Evolutionary conservation across 2,797 vertebrate species (phyloP).

Genomic region (Psittacula echo): DNA sequence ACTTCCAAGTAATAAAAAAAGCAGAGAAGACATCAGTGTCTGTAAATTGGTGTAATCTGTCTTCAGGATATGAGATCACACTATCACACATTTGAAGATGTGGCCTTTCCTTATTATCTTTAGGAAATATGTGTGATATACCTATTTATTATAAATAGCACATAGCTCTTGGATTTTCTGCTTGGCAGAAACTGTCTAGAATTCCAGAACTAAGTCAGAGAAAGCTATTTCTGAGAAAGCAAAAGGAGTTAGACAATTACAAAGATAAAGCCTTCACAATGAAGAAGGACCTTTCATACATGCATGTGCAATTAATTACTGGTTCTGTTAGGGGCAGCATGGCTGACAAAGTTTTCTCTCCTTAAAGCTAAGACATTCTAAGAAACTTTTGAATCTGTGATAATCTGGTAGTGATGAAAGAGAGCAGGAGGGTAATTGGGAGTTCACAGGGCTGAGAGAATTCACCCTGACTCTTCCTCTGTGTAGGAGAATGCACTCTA

Average conservation of each 20-base stretch:
- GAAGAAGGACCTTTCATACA: background rate
- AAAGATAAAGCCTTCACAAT: background rate
- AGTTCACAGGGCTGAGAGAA: background rate
- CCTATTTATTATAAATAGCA: background rate
- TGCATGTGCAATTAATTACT: background rate
- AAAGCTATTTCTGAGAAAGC: background rate
- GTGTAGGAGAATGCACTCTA: background rate
- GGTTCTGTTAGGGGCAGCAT: background rate
- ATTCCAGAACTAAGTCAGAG: background rate
- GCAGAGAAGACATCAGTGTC: background rate
- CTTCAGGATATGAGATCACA: background rate
- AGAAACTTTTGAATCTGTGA: background rate
- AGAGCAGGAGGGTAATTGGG: background rate
- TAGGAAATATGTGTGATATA: background rate
- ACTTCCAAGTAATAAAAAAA: background rate
- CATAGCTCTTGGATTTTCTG: background rate
- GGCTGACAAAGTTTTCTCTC: background rate
- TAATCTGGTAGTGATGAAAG: background rate
- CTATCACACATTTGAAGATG: background rate
- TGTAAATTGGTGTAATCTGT: background rate
- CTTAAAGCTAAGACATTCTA: background rate
- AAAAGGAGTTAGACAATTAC: background rate
- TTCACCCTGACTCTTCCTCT: background rate
- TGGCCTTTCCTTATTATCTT: background rate
- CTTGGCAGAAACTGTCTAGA: background rate